Evolutionary conservation across 2,797 vertebrate species (phyloP).

Genomic region (Podarcis siculus): DNA sequence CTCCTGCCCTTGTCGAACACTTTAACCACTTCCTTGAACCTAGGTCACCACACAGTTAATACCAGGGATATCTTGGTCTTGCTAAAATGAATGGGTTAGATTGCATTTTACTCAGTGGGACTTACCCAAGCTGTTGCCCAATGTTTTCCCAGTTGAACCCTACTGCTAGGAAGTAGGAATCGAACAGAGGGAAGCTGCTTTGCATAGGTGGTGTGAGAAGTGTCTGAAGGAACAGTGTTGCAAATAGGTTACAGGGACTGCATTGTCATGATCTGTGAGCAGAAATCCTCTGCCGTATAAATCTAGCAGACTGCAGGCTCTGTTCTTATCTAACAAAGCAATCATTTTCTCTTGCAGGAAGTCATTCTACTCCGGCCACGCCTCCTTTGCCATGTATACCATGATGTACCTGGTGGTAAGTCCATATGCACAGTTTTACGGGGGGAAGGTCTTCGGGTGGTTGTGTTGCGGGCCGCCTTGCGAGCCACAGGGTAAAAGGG

Average conservation of each 20-base stretch:
- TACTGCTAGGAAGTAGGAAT: neutral
- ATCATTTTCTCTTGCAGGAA: conserved; percentile 77
- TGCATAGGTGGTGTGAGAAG: neutral
- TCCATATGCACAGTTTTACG: conserved; percentile 21
- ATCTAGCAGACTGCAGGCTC: neutral
- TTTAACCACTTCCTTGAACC: too few relatives aligned
- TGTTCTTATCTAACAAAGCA: neutral
- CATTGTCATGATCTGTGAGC: neutral
- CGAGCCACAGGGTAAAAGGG: neutral
- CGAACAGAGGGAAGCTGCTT: neutral
- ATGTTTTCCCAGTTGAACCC: neutral
- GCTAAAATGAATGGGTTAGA: neutral
- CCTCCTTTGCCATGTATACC: conserved; percentile 86
- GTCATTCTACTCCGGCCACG: conserved; percentile 85
- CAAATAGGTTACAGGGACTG: neutral
- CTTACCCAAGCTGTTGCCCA: neutral
- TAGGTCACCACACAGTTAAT: neutral
- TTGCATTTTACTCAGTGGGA: neutral
- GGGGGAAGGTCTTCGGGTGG: neutral
- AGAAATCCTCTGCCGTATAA: neutral
- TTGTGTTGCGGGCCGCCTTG: neutral
- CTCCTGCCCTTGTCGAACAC: too few relatives aligned
- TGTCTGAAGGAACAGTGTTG: neutral
- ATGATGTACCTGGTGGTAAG: conserved; percentile 86
- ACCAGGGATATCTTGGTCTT: too few relatives aligned